Evolutionary conservation across 2,113 vertebrate species (phyloP), one percentile per base, ranked within the genome.

Genomic region (Stegostoma tigrinum): DNA sequence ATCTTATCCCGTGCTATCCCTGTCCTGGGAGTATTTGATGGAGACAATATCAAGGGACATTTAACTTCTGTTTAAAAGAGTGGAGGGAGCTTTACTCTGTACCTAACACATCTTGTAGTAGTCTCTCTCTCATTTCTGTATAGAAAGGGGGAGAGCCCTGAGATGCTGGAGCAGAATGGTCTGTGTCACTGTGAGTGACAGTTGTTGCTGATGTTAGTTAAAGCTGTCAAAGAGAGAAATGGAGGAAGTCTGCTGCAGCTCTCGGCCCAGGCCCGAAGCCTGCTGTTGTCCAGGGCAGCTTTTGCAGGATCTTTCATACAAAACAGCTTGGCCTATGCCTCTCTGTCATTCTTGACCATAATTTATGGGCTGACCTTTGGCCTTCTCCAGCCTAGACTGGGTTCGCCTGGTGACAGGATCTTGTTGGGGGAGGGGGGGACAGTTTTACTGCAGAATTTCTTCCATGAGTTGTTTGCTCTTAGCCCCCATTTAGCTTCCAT

Each of bases 241-340:
- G 19, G 70, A 72, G 70, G 24, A 80, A 8, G 14, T 0, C 45
- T 52, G 19, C 83, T 86, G 83, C 42, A 10, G 42, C 23, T 45
- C 3, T 5, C 0, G 48, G 7, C 7, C 8, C 0, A 0, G 7
- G 27, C 3, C 27, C 19, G 14, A 45, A 48, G 23, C 5, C 52
- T 34, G 30, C 1, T 12, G 0, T 3, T 52, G 48, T 27, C 0
- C 6, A 12, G 15, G 0, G 7, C 6, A 23, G 42, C 45, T 52
- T 48, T 21, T 45, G 42, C 85, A 27, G n/a, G 78, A 80, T 1
- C 45, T 17, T 4, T 52, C 83, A 14, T 0, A 30, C 24, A 27
- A 72, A 27, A 27, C 70, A 72, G 6, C 24, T n/a, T 14, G 23
- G 68, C 68, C 68, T 6, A n/a, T 61, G 75, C 34, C 15, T 34